Base-by-base conservation (phyloP, 2,797 vertebrate species). In the Oophaga sylvatica region DNA sequence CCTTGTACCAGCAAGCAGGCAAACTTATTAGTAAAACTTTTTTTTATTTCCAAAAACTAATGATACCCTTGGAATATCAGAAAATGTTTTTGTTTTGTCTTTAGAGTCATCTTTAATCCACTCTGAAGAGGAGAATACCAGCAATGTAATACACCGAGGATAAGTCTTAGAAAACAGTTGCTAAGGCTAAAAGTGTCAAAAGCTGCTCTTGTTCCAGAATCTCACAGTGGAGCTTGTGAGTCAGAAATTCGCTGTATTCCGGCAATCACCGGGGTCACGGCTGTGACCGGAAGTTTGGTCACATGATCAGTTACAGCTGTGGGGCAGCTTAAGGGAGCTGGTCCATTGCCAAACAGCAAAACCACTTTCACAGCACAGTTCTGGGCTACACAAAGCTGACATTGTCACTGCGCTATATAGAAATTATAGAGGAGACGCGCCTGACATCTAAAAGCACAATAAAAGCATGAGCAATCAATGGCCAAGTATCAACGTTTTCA, bases 211-310 rank as follows among this genome's bases (percentile, higher is more conserved):
- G 71, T 77, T 84, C 71, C 71, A 76, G n/a, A 63, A 84, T 76
- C 83, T 84, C 83, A 65, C 71, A 84, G 70, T 63, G 83, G 83
- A 84, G 83, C 35, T 53, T 77, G 57, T 84, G 83, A 84, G 71
- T 84, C 83, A 84, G 57, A 84, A 77, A 63, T 63, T 62, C 71
- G 29, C 71, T 76, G 35, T 84, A 77, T 84, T 84, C 83, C 83
- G n/a, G 83, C 71, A 84, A 77, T 77, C 71, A 76, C 71, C 19
- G 16, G 83, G 83, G 83, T 84, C 83, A 84, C 17, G 59, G 29
- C 83, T 84, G 57, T 84, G 70, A 84, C 70, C 83, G 83, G 83
- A 84, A 84, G 83, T 77, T 84, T 77, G 22, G 83, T 84, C 83
- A 84, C 59, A 65, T 76, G 83, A 73, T 76, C 45, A 63, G 63